phyloP scores from a whole-genome alignment of 2,888 invertebrate species.

The Salpingus planirostris region DNA sequence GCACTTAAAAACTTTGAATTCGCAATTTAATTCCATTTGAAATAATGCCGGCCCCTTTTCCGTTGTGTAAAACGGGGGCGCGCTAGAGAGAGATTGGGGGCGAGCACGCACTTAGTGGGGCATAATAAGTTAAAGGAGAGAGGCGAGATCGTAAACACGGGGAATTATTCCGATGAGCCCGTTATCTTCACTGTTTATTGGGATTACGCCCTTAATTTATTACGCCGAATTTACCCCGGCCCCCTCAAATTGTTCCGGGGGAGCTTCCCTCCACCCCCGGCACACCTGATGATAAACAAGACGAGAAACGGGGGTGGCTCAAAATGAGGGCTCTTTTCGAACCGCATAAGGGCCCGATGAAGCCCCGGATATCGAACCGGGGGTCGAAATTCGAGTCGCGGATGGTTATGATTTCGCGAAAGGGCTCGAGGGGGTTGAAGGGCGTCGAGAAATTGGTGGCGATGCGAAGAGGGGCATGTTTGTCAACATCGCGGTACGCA shows the following conservation, averaged over 20 bases:
- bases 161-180: slow-evolving; percentile 30
- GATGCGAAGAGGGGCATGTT: slow-evolving; percentile 9
- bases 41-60: slow-evolving; percentile 23
- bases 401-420: not conserved
- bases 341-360: no score
- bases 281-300: no score
- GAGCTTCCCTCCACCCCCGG: no score
- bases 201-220: slow-evolving; percentile 27
- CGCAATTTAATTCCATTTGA: slow-evolving; percentile 33
- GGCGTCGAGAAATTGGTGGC: slow-evolving; percentile 2
- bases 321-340: no score
- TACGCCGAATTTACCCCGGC: no score
- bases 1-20: slow-evolving; percentile 34
- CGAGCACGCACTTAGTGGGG: slow-evolving; percentile 18
- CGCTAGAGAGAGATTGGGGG: slow-evolving; percentile 3
- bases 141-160: slow-evolving; percentile 21
- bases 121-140: slow-evolving; percentile 19
- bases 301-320: no score
- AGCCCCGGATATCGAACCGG: no score
- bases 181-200: slow-evolving; percentile 29
- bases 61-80: not conserved
- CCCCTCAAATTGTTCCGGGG: no score
- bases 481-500: slow-evolving; percentile 28
- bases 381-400: no score
- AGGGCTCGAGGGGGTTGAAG: no score